Evolutionary conservation across 1,140 invertebrate species (phyloP), one percentile per base, ranked within the genome.

Genomic region (Bombus balteatus): DNA sequence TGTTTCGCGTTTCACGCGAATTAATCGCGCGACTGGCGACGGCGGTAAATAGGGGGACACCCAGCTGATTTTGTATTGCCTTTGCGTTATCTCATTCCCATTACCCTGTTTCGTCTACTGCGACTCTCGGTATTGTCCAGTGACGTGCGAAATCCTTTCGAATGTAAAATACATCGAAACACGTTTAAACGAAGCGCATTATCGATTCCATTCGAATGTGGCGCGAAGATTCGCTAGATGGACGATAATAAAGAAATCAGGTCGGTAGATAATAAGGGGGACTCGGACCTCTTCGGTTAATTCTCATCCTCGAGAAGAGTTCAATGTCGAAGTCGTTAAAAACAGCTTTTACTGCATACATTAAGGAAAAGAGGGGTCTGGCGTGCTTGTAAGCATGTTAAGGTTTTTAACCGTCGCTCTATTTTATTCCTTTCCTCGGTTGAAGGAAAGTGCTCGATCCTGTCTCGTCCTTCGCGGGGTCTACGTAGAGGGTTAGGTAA

Each of bases 361-460:
- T 90, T 90, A 90, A n/a, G 32, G 32, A 74, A 59, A 25, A 39
- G 62, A 89, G 78, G 87, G 82, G 62, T 84, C 74, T 68, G 70
- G 79, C 37, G 59, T 79, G 86, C 88, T 90, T 86, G 88, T 82
- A 88, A 90, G 86, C 88, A 83, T 86, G 89, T 89, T 83, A 89
- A 87, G 81, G 83, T 91, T 86, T 80, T 84, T 79, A 93, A 93
- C 93, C 89, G 93, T 92, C 91, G 91, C 92, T 92, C 87, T 72
- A 89, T 93, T 94, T 92, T 88, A 88, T 89, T 92, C 83, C 83
- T 85, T 91, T 82, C 79, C 75, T 83, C 76, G 81, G 78, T 71
- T 70, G 83, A 22, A 70, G 68, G 75, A 79, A 68, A 25, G 34
- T 22, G 9, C 79, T 86, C 32, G 81, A 90, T 83, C 90, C 90